phyloP scores from a whole-genome alignment of 2,888 invertebrate species.

The Anthrax anthrax region DNA sequence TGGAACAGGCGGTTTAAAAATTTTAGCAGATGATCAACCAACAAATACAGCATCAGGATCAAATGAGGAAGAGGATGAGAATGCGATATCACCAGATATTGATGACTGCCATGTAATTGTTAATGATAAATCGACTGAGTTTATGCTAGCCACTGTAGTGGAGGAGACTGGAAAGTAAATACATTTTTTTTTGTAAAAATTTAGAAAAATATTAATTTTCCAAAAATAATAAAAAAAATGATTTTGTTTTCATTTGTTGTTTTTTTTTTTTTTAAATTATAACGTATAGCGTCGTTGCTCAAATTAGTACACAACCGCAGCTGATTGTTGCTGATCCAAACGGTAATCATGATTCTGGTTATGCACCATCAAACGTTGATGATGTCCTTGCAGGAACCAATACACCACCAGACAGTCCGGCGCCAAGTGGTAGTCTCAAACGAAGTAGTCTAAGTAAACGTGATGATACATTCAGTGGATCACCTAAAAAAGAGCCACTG shows the following conservation, averaged over 20 bases:
- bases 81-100: conserved; percentile 45
- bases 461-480: conserved; percentile 22
- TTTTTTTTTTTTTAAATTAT: no score
- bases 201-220: no score
- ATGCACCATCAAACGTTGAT: conserved; percentile 51
- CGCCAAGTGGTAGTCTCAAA: conserved; percentile 28
- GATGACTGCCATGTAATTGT: conserved; percentile 74
- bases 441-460: conserved; percentile 28
- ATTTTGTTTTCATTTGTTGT: background rate
- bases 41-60: conserved; percentile 85
- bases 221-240: background rate
- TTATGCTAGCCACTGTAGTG: conserved; percentile 77
- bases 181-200: no score
- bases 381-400: conserved; percentile 44
- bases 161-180: conserved; percentile 64
- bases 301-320: conserved; percentile 39
- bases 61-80: conserved; percentile 70
- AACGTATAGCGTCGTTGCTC: conserved; percentile 39
- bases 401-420: conserved; percentile 40
- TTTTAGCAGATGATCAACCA: conserved; percentile 57
- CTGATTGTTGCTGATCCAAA: conserved; percentile 50
- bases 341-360: conserved; percentile 74
- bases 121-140: conserved; percentile 81
- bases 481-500: conserved; percentile 31
- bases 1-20: conserved; percentile 35